These are phyloP conservation scores for Pica pica DNA, from an alignment of 2,113 vertebrate species.

Conservation along the genomic window DNA sequence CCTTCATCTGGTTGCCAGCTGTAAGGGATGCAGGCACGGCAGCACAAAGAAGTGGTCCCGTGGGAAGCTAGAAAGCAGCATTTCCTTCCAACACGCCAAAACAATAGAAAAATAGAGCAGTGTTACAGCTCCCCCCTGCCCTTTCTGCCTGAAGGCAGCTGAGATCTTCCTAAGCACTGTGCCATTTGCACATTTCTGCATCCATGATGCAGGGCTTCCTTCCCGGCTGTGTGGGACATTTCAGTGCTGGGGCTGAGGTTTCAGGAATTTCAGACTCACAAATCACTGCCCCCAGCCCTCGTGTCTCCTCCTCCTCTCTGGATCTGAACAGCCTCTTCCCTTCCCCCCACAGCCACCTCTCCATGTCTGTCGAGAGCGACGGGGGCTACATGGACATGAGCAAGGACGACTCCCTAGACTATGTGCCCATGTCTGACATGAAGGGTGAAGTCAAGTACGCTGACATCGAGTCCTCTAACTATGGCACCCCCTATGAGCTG, in stretches of 20 bases:
- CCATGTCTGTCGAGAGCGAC: slow-evolving; percentile 86
- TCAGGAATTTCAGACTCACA: background rate
- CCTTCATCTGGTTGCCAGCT: background rate
- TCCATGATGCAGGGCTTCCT: background rate
- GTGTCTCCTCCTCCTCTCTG: background rate
- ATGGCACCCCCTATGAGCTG: slow-evolving; percentile 87
- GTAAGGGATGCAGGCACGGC: background rate
- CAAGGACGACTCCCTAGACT: slow-evolving; percentile 88
- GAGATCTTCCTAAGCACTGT: background rate
- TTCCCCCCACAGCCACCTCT: slow-evolving; percentile 75
- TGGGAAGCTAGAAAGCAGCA: slow-evolving; percentile 23
- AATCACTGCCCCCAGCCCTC: background rate
- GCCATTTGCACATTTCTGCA: background rate
- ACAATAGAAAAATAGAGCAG: background rate
- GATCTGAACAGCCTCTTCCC: background rate
- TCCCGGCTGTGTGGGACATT: background rate
- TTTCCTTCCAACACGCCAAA: background rate
- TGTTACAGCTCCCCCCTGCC: background rate
- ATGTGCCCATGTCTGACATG: slow-evolving; percentile 93
- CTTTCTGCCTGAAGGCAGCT: background rate
- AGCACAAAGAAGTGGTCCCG: background rate
- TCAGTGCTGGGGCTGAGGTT: background rate
- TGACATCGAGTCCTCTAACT: slow-evolving; percentile 89
- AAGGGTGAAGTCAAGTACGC: slow-evolving; percentile 88
- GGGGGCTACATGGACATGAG: slow-evolving; percentile 99